Conservation (phyloP, 2,888 invertebrate genomes). For the Dusona sp. region DNA sequence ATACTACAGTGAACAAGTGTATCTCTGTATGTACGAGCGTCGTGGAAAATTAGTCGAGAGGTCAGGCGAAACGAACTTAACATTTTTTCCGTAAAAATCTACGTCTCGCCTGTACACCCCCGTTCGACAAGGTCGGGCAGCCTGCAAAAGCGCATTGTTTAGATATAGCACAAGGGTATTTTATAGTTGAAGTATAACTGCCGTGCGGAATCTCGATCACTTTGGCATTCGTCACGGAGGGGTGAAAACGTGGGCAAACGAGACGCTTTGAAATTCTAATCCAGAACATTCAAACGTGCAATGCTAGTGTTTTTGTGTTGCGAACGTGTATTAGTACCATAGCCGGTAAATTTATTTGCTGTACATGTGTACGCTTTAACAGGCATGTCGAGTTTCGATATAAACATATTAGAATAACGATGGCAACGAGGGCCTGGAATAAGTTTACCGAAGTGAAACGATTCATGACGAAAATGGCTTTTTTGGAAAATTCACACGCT, state of each 20-base stretch:
- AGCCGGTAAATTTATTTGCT: background rate
- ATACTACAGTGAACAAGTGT: background rate
- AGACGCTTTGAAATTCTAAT: conserved; percentile 78
- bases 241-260: conserved; percentile 80
- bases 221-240: conserved; percentile 76
- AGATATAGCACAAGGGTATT: conserved; percentile 16
- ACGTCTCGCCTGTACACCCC: conserved; percentile 3
- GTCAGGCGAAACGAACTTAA: conserved; percentile 67
- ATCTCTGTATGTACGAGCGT: conserved; percentile 15
- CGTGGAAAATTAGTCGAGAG: conserved; percentile 69
- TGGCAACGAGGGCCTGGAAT: conserved; percentile 35
- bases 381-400: background rate
- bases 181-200: background rate
- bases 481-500: conserved; percentile 68
- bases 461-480: conserved; percentile 65
- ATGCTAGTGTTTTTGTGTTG: conserved; percentile 1
- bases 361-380: conserved; percentile 1
- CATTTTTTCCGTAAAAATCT: conserved; percentile 50
- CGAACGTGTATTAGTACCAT: background rate
- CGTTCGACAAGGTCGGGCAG: conserved; percentile 39
- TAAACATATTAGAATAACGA: background rate
- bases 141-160: conserved; percentile 14
- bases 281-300: conserved; percentile 42
- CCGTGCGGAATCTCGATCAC: conserved; percentile 45
- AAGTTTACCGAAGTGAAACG: conserved; percentile 67